Evolutionary conservation across 2,888 invertebrate species (phyloP), one percentile per base, ranked within the genome.

Genomic region (Drosophila recens): DNA sequence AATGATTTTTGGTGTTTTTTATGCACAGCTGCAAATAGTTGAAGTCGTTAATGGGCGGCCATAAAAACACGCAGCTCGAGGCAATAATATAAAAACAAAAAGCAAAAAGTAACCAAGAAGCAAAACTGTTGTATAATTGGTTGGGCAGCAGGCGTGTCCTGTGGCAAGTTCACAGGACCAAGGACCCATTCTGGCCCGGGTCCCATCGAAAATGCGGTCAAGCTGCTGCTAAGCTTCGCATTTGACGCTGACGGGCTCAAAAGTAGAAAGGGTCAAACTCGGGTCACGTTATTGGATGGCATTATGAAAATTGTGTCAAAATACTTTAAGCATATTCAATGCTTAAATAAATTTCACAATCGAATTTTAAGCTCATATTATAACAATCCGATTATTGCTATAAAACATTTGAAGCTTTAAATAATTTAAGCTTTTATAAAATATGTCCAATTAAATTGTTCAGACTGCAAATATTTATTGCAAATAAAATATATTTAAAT

Each of bases 21-120:
- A 70, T 64, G 72, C 77, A 67, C 80, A 74, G 79, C 87, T 87
- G 87, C 75, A 72, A 79, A 68, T 83, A 87, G 87, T 84, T 62
- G 58, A 58, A 75, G 75, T 73, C 84, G 73, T 79, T 84, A 84
- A 84, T 84, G 74, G 87, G 51, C 68, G 56, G 48, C 72, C 61
- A 77, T 80, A 72, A 80, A 75, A 78, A 45, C 57, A 62, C 63
- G 72, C 66, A 53, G 66, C 67, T 66, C 56, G 33, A 33, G 51
- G 57, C 62, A 15, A 23, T 46, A 58, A 52, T 57, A 72, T 64
- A 17, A 36, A 30, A 62, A 27, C 34, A 45, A 20, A 33, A 36
- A 62, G 27, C 34, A 48, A 20, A 49, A 20, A 57, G 36, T 46
- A 42, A 51, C 48, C 56, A 54, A 30, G 56, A 11, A 34, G 40